phyloP scores from a whole-genome alignment of 2,113 vertebrate species.

The Capricornis sumatraensis region DNA sequence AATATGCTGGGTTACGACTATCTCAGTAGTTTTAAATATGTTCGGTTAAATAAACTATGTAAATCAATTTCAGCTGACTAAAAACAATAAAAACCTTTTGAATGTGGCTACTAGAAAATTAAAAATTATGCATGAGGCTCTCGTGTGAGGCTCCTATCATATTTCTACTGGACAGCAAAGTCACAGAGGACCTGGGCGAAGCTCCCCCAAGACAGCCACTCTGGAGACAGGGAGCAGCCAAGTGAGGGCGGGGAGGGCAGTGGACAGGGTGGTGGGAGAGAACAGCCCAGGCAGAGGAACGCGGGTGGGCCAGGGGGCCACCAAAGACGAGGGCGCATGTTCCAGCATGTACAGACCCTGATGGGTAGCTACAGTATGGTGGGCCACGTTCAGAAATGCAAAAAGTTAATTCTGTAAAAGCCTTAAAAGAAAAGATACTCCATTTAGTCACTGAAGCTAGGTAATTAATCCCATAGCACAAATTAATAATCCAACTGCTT shows the following conservation, averaged over 20 bases:
- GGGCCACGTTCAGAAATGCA: background rate
- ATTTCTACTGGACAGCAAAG: background rate
- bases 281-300: background rate
- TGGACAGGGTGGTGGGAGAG: background rate
- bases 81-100: background rate
- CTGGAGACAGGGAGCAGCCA: background rate
- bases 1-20: background rate
- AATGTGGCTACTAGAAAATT: background rate
- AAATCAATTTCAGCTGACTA: background rate
- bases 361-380: background rate
- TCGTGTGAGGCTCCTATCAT: background rate
- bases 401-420: background rate
- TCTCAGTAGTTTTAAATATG: background rate
- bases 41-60: background rate
- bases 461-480: background rate
- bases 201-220: background rate
- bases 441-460: background rate
- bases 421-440: background rate
- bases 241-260: background rate
- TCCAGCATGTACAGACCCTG: background rate
- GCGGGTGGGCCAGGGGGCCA: rapidly evolving
- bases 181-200: background rate
- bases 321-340: background rate
- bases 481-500: background rate
- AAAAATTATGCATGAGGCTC: background rate